These are phyloP conservation scores for Tympanuchus pallidicinctus DNA, from an alignment of 2,113 vertebrate genomes.

Conservation along the genomic window DNA sequence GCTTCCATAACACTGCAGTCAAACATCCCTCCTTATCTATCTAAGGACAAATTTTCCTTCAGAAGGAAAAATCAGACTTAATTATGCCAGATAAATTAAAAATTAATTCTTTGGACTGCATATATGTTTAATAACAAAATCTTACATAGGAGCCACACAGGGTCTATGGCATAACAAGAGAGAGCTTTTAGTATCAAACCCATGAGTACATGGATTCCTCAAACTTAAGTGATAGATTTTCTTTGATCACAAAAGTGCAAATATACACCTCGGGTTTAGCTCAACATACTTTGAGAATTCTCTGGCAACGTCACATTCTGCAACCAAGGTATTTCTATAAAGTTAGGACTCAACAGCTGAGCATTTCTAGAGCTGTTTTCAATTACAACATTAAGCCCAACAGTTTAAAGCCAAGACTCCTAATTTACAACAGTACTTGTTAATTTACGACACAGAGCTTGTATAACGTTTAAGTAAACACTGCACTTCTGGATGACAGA, in stretches of 20 bases:
- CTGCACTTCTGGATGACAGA: constrained; percentile 62
- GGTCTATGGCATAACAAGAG: background rate
- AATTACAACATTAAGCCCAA: constrained; percentile 65
- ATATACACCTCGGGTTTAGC: background rate
- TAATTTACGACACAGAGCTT: constrained; percentile 72
- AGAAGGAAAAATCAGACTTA: background rate
- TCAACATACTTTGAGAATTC: background rate
- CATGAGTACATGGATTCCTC: background rate
- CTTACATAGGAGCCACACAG: background rate
- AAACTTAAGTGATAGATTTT: background rate
- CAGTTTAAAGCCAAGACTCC: constrained; percentile 66
- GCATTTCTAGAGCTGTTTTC: constrained; percentile 61
- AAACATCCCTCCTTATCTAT: background rate
- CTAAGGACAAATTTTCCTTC: background rate
- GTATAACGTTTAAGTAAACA: constrained; percentile 69
- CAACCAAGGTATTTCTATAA: constrained; percentile 53
- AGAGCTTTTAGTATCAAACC: background rate
- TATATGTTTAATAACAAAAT: background rate
- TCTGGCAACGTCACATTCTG: background rate
- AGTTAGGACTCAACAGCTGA: constrained; percentile 55
- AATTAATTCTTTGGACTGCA: background rate
- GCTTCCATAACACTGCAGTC: background rate
- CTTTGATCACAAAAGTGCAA: background rate
- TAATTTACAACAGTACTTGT: constrained; percentile 65
- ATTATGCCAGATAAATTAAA: background rate